Evolutionary conservation across 2,797 vertebrate species (phyloP), one percentile per base, ranked within the genome.

Genomic region (Betta splendens): DNA sequence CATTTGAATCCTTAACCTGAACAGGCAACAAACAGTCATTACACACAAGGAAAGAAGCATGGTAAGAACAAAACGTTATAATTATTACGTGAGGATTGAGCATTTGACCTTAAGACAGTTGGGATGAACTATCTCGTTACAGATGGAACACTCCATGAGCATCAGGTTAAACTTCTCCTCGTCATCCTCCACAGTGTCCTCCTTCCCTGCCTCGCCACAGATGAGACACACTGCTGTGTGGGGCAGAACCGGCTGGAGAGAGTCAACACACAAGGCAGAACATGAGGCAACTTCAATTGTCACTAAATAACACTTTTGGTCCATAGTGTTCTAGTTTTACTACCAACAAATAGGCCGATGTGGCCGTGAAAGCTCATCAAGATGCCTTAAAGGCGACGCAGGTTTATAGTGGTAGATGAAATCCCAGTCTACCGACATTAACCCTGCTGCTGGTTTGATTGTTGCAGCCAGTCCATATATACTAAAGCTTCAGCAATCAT

Each of bases 81-180:
- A 23, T 26, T 18, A 45, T 10, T 3, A 40, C 5, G 37, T 0
- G 15, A 17, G 40, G 7, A 42, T 5, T 28, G 15, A 38, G 10
- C 46, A 7, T 16, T 85, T 91, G 84, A 96, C 96, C 94, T 98
- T 96, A 57, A 98, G 94, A 89, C 96, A 98, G 88, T 93, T 94
- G 3, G 96, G 96, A 84, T 98, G 96, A 76, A 97, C 93, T 44
- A 98, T 98, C 89, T 98, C 96, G 21, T 97, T 98, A 87, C 96
- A 98, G 90, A 98, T 97, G 85, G 96, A 98, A 81, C 96, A 98
- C 81, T 98, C 96, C 96, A 98, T 98, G 65, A 98, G 93, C 94
- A 96, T 98, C 60, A 96, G 91, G 85, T 94, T 94, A 79, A 98
- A 96, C 83, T 96, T 96, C 75, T 95, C 94, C 54, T 95, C 94